Evolutionary conservation across 2,113 vertebrate genomes (phyloP).

Genomic region (Tragelaphus scriptus): DNA sequence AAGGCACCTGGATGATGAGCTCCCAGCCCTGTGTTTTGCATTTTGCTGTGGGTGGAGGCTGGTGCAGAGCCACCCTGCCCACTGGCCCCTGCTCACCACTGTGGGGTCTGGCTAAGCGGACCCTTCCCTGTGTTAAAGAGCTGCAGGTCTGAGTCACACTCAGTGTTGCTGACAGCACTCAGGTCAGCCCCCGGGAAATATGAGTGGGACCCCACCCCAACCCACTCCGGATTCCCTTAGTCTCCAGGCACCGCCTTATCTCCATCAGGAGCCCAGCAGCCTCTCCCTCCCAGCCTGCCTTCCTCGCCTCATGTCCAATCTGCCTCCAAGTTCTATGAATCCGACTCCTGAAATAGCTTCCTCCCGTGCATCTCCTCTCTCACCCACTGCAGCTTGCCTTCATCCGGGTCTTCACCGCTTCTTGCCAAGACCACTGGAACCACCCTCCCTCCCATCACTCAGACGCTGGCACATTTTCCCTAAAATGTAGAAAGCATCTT

Average conservation of each 20-base stretch:
- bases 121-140: background rate
- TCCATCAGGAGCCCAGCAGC: background rate
- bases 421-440: background rate
- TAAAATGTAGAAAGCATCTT: background rate
- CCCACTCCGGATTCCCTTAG: background rate
- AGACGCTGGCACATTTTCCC: background rate
- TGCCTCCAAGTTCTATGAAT: conserved; percentile 3
- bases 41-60: background rate
- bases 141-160: background rate
- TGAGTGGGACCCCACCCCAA: background rate
- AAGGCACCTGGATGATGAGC: background rate
- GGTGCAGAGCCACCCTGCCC: background rate
- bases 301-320: background rate
- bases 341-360: background rate
- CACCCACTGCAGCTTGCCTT: background rate
- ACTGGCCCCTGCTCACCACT: background rate
- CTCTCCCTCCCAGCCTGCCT: background rate
- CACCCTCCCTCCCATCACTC: background rate
- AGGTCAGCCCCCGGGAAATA: background rate
- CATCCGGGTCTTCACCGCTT: background rate
- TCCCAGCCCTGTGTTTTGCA: background rate
- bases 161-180: background rate
- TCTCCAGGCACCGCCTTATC: background rate
- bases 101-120: background rate
- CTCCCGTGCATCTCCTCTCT: background rate